Percentiles rank a stretch among this genome's conserved stretches.
These are phyloP conservation scores for Megaceryle maxima DNA, from an alignment of 2,113 vertebrate genomes.

Conservation along the genomic window DNA sequence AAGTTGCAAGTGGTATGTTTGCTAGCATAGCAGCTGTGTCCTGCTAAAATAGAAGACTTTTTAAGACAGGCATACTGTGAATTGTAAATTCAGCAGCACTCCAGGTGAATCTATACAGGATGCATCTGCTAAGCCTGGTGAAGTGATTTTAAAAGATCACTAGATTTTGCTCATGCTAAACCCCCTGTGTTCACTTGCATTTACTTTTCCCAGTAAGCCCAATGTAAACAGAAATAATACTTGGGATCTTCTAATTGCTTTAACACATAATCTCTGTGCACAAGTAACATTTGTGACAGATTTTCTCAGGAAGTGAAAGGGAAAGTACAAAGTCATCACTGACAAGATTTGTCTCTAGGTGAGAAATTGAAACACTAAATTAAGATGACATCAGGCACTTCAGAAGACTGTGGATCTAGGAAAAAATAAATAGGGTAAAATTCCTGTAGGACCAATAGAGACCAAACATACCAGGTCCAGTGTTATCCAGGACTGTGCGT, in stretches of 20 bases:
- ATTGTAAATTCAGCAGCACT: conserved; percentile 29
- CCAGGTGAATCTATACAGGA: neutral
- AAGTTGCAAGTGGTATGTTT: neutral
- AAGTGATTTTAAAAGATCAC: conserved; percentile 9
- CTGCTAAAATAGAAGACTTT: neutral
- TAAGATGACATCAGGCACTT: neutral
- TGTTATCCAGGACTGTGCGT: neutral
- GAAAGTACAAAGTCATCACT: neutral
- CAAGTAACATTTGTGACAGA: neutral
- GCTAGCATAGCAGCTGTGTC: neutral
- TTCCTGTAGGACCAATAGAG: neutral
- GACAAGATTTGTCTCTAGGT: neutral
- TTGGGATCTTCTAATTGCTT: neutral
- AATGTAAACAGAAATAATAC: conserved; percentile 21
- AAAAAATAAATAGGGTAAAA: neutral
- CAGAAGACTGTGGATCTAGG: neutral
- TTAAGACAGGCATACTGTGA: neutral
- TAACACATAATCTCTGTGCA: neutral
- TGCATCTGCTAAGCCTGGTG: conserved; percentile 25
- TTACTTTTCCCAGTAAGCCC: conserved; percentile 1
- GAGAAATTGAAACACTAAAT: conserved; percentile 29
- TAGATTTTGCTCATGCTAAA: conserved; percentile 20
- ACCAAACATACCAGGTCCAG: neutral
- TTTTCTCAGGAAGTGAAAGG: neutral
- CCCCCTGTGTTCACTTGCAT: neutral